Conservation (phyloP, 2,888 invertebrate species). For the Stenurella melanura region DNA sequence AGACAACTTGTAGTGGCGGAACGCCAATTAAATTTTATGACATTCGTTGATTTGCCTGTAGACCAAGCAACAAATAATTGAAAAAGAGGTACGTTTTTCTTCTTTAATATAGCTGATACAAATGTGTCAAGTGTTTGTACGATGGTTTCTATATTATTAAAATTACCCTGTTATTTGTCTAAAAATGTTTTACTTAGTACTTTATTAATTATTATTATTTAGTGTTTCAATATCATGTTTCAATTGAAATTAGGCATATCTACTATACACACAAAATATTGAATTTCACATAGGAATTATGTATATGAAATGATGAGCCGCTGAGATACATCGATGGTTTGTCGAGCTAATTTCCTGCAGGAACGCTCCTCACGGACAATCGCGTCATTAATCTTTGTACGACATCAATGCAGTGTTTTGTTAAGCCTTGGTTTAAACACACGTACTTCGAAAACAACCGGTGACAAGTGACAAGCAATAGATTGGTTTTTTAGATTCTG, state of each 20-base stretch:
- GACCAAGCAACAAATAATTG: too few species aligned
- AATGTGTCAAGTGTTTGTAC: too few species aligned
- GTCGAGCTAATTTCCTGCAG: constrained; percentile 58
- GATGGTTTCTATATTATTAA: too few species aligned
- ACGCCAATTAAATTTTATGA: too few species aligned
- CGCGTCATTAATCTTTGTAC: constrained; percentile 70
- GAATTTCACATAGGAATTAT: constrained; percentile 17
- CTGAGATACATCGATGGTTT: constrained; percentile 54
- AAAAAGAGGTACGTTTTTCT: too few species aligned
- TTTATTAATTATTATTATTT: too few species aligned
- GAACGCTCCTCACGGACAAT: constrained; percentile 65
- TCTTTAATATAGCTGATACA: too few species aligned
- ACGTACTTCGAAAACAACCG: constrained; percentile 68
- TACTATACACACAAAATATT: not conserved
- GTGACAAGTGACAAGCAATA: constrained; percentile 71
- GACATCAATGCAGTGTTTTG: constrained; percentile 70
- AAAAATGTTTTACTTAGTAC: too few species aligned
- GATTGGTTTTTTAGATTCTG: constrained; percentile 70
- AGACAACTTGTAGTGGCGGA: too few species aligned
- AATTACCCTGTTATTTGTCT: too few species aligned
- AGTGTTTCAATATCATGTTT: not conserved
- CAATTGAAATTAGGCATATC: constrained; percentile 7
- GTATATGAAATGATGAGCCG: constrained; percentile 26
- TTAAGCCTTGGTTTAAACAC: constrained; percentile 66
- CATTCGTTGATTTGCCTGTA: too few species aligned